These are phyloP conservation scores for Florisuga fusca DNA, from an alignment of 2,797 vertebrate species.

Conservation along the genomic window DNA sequence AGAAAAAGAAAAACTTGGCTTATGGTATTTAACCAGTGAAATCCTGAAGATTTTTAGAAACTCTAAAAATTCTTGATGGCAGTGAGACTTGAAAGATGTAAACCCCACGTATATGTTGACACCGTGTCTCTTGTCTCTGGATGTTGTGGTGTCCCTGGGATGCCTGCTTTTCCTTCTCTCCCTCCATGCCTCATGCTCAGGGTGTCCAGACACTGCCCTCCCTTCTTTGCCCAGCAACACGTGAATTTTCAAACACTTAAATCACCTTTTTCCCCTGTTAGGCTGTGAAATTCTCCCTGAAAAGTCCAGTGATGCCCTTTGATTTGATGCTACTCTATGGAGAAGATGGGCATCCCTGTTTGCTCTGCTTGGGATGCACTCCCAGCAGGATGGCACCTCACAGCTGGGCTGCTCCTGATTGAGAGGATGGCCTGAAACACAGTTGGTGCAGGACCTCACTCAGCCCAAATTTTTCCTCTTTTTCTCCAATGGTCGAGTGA, in stretches of 20 bases:
- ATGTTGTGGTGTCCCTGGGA: background rate
- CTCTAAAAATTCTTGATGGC: background rate
- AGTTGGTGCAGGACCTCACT: background rate
- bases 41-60: background rate
- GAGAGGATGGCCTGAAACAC: background rate
- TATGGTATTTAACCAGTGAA: background rate
- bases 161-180: fast-evolving
- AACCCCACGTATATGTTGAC: background rate
- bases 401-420: background rate
- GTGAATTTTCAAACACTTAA: background rate
- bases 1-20: background rate
- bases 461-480: background rate
- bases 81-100: background rate
- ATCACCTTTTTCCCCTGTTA: background rate
- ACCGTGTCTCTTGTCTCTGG: background rate
- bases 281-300: background rate
- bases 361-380: background rate
- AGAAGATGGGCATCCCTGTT: background rate
- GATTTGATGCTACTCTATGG: background rate
- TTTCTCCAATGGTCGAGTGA: background rate
- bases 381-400: background rate
- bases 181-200: fast-evolving
- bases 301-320: background rate
- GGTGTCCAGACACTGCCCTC: background rate
- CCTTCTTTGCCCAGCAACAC: background rate